Base-by-base conservation (phyloP, 2,888 invertebrate genomes). In the Hyppa rectilinea region DNA sequence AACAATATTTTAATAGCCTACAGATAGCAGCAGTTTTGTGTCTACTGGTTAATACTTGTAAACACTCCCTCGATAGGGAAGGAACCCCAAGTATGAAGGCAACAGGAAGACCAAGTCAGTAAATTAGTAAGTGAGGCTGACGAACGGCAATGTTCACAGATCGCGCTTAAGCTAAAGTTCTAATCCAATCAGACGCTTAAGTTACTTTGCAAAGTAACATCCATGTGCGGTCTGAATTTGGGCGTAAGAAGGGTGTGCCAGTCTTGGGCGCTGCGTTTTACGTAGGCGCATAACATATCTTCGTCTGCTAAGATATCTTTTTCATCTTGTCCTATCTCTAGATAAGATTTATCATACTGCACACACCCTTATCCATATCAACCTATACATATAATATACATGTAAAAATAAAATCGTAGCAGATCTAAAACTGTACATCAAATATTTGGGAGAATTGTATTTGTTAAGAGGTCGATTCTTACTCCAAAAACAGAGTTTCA, bases 361-460 rank as follows among this genome's bases (percentile, higher is more conserved):
- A n/a, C 78, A 65, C 62, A 14, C 82, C 53, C 17, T 47, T 77
- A 65, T 77, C n/a, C n/a, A n/a, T n/a, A n/a, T n/a, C n/a, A n/a
- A n/a, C n/a, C n/a, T n/a, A n/a, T n/a, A n/a, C n/a, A n/a, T n/a
- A n/a, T n/a, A n/a, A n/a, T n/a, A n/a, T n/a, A n/a, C n/a, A n/a
- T n/a, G n/a, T n/a, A n/a, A n/a, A n/a, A n/a, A n/a, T n/a, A n/a
- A n/a, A n/a, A n/a, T n/a, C n/a, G n/a, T n/a, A n/a, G n/a, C n/a
- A n/a, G n/a, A n/a, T n/a, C n/a, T n/a, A n/a, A n/a, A n/a, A n/a
- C n/a, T n/a, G n/a, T n/a, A n/a, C n/a, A n/a, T n/a, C n/a, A n/a
- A n/a, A n/a, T n/a, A n/a, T n/a, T n/a, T n/a, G n/a, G n/a, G n/a
- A n/a, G n/a, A n/a, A n/a, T n/a, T n/a, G n/a, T n/a, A n/a, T n/a